These are phyloP conservation scores for Poliocrania exsul DNA, from an alignment of 2,797 vertebrate species.

Conservation along the genomic window DNA sequence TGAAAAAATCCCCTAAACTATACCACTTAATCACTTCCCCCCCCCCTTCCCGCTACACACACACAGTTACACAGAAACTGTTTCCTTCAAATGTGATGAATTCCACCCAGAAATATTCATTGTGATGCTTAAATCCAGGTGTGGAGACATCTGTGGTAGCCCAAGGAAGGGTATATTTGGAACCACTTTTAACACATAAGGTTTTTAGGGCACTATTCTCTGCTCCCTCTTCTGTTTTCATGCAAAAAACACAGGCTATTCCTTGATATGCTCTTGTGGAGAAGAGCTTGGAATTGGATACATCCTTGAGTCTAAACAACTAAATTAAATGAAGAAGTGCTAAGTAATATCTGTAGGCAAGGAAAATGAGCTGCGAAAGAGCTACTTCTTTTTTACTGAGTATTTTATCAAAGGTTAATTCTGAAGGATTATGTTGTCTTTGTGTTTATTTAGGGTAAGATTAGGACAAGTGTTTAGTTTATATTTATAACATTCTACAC, in stretches of 20 bases:
- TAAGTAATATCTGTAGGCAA: neutral
- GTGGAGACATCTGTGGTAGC: neutral
- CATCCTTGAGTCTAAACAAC: neutral
- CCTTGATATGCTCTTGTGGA: neutral
- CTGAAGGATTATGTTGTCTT: neutral
- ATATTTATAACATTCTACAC: slow-evolving; percentile 10
- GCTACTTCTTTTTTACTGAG: neutral
- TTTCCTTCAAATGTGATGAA: neutral
- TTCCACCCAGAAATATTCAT: neutral
- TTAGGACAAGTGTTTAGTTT: slow-evolving; percentile 43
- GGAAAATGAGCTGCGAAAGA: neutral
- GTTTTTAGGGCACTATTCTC: neutral
- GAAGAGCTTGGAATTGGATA: neutral
- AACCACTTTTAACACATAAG: neutral
- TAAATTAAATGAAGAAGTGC: neutral
- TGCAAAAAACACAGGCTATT: neutral
- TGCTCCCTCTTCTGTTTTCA: neutral
- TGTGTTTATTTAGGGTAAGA: slow-evolving; percentile 23
- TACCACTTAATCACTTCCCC: neutral
- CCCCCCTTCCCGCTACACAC: too few species aligned
- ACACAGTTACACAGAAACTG: neutral
- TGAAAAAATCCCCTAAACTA: fast-evolving
- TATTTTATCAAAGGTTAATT: slow-evolving; percentile 53
- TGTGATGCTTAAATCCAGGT: neutral
- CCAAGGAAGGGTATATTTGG: neutral